phyloP scores from a whole-genome alignment of 2,113 vertebrate genomes.

The Grallaria varia region DNA sequence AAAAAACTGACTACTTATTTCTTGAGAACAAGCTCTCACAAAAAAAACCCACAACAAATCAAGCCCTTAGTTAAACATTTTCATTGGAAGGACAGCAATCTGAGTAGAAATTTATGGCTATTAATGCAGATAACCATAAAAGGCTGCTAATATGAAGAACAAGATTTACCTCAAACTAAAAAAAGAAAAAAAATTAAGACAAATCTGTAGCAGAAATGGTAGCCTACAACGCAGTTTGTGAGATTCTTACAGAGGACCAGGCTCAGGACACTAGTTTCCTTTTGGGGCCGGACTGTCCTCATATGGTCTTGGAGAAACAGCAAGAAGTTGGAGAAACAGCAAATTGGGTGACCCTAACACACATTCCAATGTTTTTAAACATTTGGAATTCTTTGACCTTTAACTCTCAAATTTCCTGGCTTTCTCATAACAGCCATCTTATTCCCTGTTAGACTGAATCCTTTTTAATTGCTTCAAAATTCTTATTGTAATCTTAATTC shows the following conservation, averaged over 20 bases:
- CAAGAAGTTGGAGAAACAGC: neutral
- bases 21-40: neutral
- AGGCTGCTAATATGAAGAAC: conserved; percentile 2
- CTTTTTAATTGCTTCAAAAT: neutral
- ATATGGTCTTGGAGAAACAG: neutral
- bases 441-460: neutral
- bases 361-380: neutral
- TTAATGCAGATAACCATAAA: conserved; percentile 5
- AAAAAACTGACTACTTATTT: neutral
- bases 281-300: neutral
- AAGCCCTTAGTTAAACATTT: conserved; percentile 54
- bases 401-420: neutral
- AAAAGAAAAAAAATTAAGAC: neutral
- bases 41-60: neutral
- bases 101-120: neutral
- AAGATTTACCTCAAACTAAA: neutral
- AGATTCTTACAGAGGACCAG: neutral
- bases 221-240: neutral
- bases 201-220: conserved; percentile 1
- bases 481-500: neutral
- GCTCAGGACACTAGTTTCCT: neutral
- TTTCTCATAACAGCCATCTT: neutral
- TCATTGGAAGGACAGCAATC: conserved; percentile 45
- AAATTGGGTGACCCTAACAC: neutral
- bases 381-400: neutral